Evolutionary conservation across 2,797 vertebrate genomes (phyloP).

Genomic region (Nasua narica): DNA sequence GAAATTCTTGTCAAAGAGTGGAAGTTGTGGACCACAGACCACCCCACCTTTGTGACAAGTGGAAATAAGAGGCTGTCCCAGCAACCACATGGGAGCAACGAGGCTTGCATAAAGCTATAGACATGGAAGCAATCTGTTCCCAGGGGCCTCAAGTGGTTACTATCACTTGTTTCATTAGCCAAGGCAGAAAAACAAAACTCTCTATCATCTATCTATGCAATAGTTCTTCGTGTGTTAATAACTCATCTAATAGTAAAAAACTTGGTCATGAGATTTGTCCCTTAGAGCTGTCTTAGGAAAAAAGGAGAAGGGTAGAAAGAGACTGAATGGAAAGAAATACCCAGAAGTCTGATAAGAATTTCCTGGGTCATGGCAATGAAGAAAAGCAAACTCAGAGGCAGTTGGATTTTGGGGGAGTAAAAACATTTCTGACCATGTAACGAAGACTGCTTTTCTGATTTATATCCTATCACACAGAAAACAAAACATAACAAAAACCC

Average conservation of each 20-base stretch:
- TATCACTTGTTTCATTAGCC: neutral
- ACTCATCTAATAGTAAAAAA: neutral
- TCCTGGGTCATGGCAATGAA: neutral
- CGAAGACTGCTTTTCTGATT: neutral
- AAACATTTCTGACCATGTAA: neutral
- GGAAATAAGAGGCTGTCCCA: neutral
- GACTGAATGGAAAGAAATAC: neutral
- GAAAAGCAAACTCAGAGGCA: neutral
- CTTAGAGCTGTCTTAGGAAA: neutral
- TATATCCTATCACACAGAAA: neutral
- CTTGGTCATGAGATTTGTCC: neutral
- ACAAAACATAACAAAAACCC: neutral
- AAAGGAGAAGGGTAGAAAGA: neutral
- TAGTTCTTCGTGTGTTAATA: neutral
- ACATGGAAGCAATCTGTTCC: neutral
- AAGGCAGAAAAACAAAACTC: neutral
- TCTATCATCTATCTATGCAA: neutral
- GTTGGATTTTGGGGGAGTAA: neutral
- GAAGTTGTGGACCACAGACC: neutral
- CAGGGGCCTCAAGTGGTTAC: neutral
- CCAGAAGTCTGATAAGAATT: neutral
- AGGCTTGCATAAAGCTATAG: neutral
- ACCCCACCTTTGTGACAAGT: neutral
- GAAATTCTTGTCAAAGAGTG: neutral
- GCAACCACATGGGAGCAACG: neutral